phyloP scores from a whole-genome alignment of 2,888 invertebrate species.

The Cinara cedri region DNA sequence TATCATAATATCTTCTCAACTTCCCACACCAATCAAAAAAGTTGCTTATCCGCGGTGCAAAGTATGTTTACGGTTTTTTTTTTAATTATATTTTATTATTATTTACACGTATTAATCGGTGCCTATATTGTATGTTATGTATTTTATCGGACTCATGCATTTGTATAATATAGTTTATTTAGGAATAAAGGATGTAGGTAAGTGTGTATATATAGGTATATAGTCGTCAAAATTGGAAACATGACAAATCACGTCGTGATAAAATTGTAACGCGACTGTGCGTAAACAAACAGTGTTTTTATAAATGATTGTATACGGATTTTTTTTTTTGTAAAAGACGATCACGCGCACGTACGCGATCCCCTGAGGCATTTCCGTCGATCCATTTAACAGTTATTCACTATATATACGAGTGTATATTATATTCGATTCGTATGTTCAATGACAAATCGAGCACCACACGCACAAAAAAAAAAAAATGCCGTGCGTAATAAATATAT shows the following conservation, averaged over 20 bases:
- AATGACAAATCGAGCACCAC: slow-evolving; percentile 31
- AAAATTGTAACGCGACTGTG: neutral
- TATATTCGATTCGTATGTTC: neutral
- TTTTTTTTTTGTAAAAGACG: slow-evolving; percentile 29
- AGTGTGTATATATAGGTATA: neutral
- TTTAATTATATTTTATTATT: no score
- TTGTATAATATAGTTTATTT: no score
- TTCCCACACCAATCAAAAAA: no score
- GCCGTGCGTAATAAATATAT: no score
- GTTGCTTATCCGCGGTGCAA: no score
- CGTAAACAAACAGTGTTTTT: slow-evolving; percentile 28
- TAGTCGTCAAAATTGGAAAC: slow-evolving; percentile 2
- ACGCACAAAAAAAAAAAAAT: no score
- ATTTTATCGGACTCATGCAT: no score
- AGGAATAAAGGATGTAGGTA: no score
- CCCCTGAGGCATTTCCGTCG: slow-evolving; percentile 18
- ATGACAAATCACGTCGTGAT: slow-evolving; percentile 26
- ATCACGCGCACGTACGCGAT: slow-evolving; percentile 22
- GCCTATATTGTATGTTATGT: no score
- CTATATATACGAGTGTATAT: neutral
- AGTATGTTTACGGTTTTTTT: no score
- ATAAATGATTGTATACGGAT: slow-evolving; percentile 6
- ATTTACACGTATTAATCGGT: no score
- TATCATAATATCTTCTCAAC: no score
- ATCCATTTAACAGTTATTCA: slow-evolving; percentile 45